These are phyloP conservation scores for Perithous albicinctus DNA, from an alignment of 2,888 invertebrate species.

Conservation along the genomic window DNA sequence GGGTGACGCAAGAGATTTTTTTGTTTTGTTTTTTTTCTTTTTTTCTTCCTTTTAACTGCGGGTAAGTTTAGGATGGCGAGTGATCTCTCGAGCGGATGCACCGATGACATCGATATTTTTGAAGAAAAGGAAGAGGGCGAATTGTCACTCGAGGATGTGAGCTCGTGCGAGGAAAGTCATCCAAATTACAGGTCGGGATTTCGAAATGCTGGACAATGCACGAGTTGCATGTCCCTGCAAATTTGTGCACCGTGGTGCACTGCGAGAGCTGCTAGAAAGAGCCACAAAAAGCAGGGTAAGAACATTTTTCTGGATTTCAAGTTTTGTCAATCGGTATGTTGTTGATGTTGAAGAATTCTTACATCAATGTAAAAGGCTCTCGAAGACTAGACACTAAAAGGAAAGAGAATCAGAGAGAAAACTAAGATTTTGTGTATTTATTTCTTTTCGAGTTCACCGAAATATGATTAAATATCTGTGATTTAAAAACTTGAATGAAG, in stretches of 20 bases:
- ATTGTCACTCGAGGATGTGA: conserved; percentile 83
- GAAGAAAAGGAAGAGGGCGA: conserved; percentile 83
- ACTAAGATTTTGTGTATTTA: too few relatives aligned
- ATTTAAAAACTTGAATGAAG: too few relatives aligned
- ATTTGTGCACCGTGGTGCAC: conserved; percentile 77
- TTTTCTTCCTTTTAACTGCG: conserved; percentile 31
- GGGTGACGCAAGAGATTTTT: conserved; percentile 12
- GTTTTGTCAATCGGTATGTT: not conserved
- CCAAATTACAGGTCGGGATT: conserved; percentile 71
- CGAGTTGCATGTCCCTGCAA: conserved; percentile 73
- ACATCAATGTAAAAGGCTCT: too few relatives aligned
- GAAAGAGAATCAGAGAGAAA: too few relatives aligned
- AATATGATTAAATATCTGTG: too few relatives aligned
- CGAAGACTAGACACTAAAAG: too few relatives aligned
- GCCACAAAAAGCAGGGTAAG: conserved; percentile 8
- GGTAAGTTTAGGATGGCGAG: conserved; percentile 80
- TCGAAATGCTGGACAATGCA: conserved; percentile 70
- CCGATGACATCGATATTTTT: conserved; percentile 77
- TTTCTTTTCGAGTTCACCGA: too few relatives aligned
- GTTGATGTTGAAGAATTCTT: too few relatives aligned
- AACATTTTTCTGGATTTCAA: not conserved
- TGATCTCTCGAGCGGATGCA: conserved; percentile 80
- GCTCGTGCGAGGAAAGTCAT: conserved; percentile 82
- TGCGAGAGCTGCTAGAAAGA: conserved; percentile 31
- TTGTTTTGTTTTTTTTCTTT: not conserved